These are phyloP conservation scores for Geotrypetes seraphini DNA, from an alignment of 2,797 vertebrate genomes.

Conservation along the genomic window DNA sequence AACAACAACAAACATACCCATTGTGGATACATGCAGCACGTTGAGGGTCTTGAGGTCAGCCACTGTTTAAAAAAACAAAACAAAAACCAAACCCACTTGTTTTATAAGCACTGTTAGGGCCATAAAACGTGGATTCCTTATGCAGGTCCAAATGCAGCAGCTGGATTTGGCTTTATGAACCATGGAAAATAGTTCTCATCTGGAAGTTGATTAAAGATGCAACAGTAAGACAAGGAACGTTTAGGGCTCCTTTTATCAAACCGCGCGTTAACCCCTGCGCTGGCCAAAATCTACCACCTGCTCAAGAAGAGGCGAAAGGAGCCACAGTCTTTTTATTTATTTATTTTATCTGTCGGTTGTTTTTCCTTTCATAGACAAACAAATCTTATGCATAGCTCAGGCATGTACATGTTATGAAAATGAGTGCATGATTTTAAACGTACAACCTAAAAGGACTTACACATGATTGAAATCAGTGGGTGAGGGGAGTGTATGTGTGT, in stretches of 20 bases:
- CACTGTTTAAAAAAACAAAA: conserved; percentile 45
- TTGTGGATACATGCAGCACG: conserved; percentile 41
- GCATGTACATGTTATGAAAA: conserved; percentile 12
- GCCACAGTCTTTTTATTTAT: too few relatives aligned
- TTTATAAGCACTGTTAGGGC: conserved; percentile 53
- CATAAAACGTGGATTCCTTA: conserved; percentile 68
- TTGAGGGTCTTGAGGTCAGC: conserved; percentile 42
- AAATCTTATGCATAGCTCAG: conserved; percentile 14
- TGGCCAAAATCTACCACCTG: too few relatives aligned
- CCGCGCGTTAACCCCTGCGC: too few relatives aligned
- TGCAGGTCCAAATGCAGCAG: conserved; percentile 68
- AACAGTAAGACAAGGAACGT: conserved; percentile 57
- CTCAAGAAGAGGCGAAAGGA: too few relatives aligned
- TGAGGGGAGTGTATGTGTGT: too few relatives aligned
- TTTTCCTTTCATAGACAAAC: conserved; percentile 13
- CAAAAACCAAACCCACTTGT: conserved; percentile 64
- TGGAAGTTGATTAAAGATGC: conserved; percentile 69
- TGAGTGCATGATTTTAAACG: too few relatives aligned
- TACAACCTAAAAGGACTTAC: too few relatives aligned
- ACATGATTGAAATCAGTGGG: too few relatives aligned
- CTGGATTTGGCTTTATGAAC: conserved; percentile 73
- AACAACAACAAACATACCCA: conserved; percentile 40
- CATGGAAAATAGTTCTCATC: conserved; percentile 75
- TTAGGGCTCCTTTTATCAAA: conserved; percentile 41
- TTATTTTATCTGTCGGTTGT: conserved; percentile 16